phyloP scores from a whole-genome alignment of 2,888 invertebrate species.

The Phytoseiulus persimilis region DNA sequence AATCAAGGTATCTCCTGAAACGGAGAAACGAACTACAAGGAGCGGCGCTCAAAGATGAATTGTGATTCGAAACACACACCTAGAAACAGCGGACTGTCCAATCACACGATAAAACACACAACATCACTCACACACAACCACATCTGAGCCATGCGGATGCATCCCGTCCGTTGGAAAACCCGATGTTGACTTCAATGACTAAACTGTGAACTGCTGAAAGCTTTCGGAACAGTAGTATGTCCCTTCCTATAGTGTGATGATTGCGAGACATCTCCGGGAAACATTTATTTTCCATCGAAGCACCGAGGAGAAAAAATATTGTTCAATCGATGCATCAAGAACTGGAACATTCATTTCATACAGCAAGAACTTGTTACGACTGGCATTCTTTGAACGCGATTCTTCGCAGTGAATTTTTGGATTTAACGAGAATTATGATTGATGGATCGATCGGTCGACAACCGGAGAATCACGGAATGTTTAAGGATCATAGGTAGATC shows the following conservation, averaged over 20 bases:
- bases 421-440: background rate
- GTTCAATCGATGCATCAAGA: background rate
- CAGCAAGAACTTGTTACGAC: background rate
- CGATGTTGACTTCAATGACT: background rate
- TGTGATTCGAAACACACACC: background rate
- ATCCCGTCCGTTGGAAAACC: background rate
- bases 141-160: background rate
- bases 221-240: background rate
- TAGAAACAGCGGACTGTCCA: background rate
- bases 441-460: background rate
- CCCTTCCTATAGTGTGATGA: background rate
- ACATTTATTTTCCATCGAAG: too few relatives aligned
- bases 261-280: background rate
- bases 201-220: background rate
- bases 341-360: background rate
- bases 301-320: background rate
- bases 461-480: background rate
- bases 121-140: background rate
- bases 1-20: slow-evolving; percentile 54
- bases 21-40: background rate
- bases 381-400: background rate
- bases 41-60: slow-evolving; percentile 29
- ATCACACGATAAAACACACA: background rate
- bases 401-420: background rate
- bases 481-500: background rate